phyloP scores from a whole-genome alignment of 1,140 invertebrate genomes.

The Temnothorax nylanderi region DNA sequence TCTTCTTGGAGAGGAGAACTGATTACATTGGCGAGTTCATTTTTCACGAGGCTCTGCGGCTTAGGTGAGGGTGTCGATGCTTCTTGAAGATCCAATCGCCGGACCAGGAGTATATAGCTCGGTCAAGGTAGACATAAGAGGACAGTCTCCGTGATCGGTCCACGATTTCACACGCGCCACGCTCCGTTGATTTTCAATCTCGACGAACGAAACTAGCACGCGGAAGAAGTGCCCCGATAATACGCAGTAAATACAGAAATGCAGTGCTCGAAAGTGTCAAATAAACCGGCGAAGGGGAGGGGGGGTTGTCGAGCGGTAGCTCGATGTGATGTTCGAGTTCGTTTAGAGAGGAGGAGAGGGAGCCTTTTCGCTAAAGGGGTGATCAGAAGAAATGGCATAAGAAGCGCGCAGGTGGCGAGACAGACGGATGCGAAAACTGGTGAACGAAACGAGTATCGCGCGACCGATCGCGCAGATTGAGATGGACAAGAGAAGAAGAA shows the following conservation, averaged over 20 bases:
- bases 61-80: slow-evolving; percentile 22
- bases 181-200: slow-evolving; percentile 54
- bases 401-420: slow-evolving; percentile 24
- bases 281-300: not conserved
- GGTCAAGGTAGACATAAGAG: not conserved
- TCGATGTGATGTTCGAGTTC: slow-evolving; percentile 52
- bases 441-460: not conserved
- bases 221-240: not conserved
- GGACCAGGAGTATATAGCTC: not conserved
- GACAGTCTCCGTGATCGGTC: slow-evolving; percentile 21
- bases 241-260: slow-evolving; percentile 59
- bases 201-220: slow-evolving; percentile 40
- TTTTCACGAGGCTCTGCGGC: slow-evolving; percentile 40
- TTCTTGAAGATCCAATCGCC: slow-evolving; percentile 42
- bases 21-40: slow-evolving; percentile 53
- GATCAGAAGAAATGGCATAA: slow-evolving; percentile 1
- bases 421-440: not conserved
- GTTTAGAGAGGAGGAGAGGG: slow-evolving; percentile 31
- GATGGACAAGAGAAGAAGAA: not conserved
- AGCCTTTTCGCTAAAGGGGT: slow-evolving; percentile 36
- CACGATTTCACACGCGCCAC: slow-evolving; percentile 25
- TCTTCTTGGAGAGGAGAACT: slow-evolving; percentile 31
- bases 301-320: slow-evolving; percentile 18
- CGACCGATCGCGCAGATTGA: slow-evolving; percentile 15
- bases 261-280: slow-evolving; percentile 39